Evolutionary conservation across 2,888 invertebrate genomes (phyloP), one percentile per base, ranked within the genome.

Genomic region (Pyrgus malvae): DNA sequence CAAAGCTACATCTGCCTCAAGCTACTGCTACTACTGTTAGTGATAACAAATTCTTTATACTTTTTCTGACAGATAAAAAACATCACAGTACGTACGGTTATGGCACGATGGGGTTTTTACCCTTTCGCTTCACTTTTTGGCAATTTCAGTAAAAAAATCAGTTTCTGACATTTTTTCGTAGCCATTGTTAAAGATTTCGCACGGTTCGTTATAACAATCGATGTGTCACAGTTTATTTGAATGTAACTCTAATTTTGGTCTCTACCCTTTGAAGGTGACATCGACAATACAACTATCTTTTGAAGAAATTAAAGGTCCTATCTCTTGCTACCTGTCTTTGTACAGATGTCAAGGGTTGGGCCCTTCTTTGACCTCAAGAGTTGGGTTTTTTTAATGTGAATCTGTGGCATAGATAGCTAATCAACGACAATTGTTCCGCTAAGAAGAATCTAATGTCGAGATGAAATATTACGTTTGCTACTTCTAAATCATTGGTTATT

Each of bases 241-340:
- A 90, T 90, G 83, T 68, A 64, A 66, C 82, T 37, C 48, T 89
- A 88, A 90, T 90, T 90, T 89, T 65, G 81, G 76, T 80, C 81
- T 77, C 53, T 78, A 80, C 83, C 82, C 81, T 86, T 82, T 81
- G 64, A 63, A 57, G 55, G 31, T 70, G 68, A 80, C 77, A 81
- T 78, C 78, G 62, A 72, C 65, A 69, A 65, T 65, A 68, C 21
- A 65, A 62, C 66, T 80, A 81, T 85, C 86, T 83, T 58, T 63
- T 60, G 40, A 31, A 56, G 41, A 53, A 57, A 68, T 72, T 76
- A 76, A 63, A 66, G 63, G 74, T 70, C 66, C 61, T 78, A 72
- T 81, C 75, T 76, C 61, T 60, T 48, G 46, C 65, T 84, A 84
- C 81, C 80, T 86, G 81, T 83, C 73, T 69, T 60, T 67, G 70